A percentile compares a stretch with the other conserved stretches of the same genome.
phyloP scores from a whole-genome alignment of 2,888 invertebrate genomes.

The Standfussiana lucernea region DNA sequence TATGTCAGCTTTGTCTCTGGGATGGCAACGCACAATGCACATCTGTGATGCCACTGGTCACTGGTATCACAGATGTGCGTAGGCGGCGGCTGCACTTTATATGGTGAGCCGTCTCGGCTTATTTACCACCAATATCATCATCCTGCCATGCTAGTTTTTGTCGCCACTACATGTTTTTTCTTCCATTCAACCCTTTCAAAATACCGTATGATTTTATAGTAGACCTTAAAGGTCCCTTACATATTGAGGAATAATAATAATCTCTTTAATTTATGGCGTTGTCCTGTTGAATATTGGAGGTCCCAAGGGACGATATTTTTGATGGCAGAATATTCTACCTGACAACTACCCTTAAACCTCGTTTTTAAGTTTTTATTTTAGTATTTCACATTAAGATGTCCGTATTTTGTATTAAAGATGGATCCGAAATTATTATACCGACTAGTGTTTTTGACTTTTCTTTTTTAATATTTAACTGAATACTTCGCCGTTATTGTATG shows the following conservation, averaged over 20 bases:
- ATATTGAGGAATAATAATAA: background rate
- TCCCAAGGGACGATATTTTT: background rate
- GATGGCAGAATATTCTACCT: slow-evolving; percentile 7
- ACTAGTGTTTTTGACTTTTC: background rate
- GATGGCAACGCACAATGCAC: background rate
- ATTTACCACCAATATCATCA: too few relatives aligned
- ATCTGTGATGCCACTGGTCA: background rate
- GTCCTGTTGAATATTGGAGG: slow-evolving; percentile 3
- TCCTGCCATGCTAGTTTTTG: too few relatives aligned
- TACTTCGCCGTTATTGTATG: background rate
- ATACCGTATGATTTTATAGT: too few relatives aligned
- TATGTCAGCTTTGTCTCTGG: slow-evolving; percentile 2
- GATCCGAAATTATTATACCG: background rate
- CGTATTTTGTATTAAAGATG: background rate
- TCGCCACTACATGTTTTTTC: background rate
- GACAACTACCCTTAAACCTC: background rate
- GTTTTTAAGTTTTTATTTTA: background rate
- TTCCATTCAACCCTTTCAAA: too few relatives aligned
- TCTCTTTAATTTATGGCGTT: background rate
- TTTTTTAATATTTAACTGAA: background rate
- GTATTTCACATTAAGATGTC: background rate
- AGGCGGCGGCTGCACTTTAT: background rate
- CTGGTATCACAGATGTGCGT: background rate
- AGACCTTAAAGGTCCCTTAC: background rate
- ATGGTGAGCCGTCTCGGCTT: background rate